Base-by-base conservation (phyloP, 2,888 invertebrate genomes). In the Anticlea derivata region DNA sequence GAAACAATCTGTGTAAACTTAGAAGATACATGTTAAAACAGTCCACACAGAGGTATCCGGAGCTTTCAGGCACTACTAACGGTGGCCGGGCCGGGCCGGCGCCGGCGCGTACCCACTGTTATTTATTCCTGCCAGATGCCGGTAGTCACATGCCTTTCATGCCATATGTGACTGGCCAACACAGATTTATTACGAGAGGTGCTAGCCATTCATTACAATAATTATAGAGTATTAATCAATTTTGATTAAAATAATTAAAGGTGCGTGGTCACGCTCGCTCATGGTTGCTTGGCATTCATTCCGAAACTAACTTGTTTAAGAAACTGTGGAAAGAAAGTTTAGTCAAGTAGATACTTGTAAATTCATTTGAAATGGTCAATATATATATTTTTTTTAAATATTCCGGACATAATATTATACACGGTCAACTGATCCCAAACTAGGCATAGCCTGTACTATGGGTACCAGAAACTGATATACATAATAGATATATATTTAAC, bases 211-310 rank as follows among this genome's bases (percentile, higher is more conserved):
- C 29, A 47, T 50, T 43, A 35, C 6, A 43, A 43, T 47, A 38
- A 47, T 47, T 47, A 52, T 33, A 33, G 8, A 33, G 1, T 47
- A n/a, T 38, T 43, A 43, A 52, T 47, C 33, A 43, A 52, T 43
- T 52, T 41, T 23, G n/a, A 52, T 47, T 38, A 12, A 31, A 43
- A 38, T 43, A 52, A 52, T 50, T 43, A 50, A 12, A 29, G 35
- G 8, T 24, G 46, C 29, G 27, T 17, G 31, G 51, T 27, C 41
- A 43, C 39, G 45, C 43, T 43, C 20, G 5, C 22, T 31, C 31
- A 23, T 20, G 7, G 22, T 30, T 8, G 22, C 22, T 23, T 8
- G 5, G 23, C 12, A 40, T 27, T 31, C 13, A 17, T 34, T 37
- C 12, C 22, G 8, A 17, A 3, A 3, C 17, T 12, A 7, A 29